Conservation (phyloP, 1,140 invertebrate genomes). For the Phymorhynchus buccinoides region DNA sequence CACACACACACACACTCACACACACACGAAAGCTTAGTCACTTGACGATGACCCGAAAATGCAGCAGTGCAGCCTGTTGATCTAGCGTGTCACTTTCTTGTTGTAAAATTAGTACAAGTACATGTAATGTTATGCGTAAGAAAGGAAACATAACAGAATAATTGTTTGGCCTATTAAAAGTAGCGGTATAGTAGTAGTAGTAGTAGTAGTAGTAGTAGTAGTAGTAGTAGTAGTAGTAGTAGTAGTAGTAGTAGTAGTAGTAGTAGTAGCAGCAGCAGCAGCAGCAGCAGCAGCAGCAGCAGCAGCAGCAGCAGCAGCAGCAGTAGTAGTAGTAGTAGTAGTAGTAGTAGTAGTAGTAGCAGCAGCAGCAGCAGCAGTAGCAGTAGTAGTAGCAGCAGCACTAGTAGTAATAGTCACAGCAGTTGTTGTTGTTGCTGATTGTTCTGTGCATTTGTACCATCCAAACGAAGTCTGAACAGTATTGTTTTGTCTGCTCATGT, state of each 20-base stretch:
- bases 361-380: slow-evolving; percentile 20
- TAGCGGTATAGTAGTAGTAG: slow-evolving; percentile 11
- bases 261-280: slow-evolving; percentile 5
- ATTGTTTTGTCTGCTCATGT: too few relatives aligned
- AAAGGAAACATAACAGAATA: too few relatives aligned
- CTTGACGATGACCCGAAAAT: too few relatives aligned
- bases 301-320: not conserved
- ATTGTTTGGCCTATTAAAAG: too few relatives aligned
- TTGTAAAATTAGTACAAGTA: slow-evolving; percentile 2
- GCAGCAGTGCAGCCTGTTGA: too few relatives aligned
- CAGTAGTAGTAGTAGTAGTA: slow-evolving; percentile 6
- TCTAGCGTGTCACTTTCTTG: too few relatives aligned
- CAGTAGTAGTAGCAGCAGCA: not conserved
- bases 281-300: slow-evolving; percentile 3
- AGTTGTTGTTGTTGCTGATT: too few relatives aligned
- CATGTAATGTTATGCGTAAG: not conserved
- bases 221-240: slow-evolving; percentile 16
- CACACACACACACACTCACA: too few relatives aligned
- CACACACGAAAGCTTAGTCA: too few relatives aligned
- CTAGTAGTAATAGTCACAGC: not conserved
- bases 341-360: slow-evolving; percentile 8
- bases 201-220: slow-evolving; percentile 15
- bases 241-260: slow-evolving; percentile 16
- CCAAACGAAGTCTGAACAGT: too few relatives aligned
- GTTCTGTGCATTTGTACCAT: slow-evolving; percentile 6